These are phyloP conservation scores for Artemia sinica DNA, from an alignment of 2,888 invertebrate species.

Conservation along the genomic window DNA sequence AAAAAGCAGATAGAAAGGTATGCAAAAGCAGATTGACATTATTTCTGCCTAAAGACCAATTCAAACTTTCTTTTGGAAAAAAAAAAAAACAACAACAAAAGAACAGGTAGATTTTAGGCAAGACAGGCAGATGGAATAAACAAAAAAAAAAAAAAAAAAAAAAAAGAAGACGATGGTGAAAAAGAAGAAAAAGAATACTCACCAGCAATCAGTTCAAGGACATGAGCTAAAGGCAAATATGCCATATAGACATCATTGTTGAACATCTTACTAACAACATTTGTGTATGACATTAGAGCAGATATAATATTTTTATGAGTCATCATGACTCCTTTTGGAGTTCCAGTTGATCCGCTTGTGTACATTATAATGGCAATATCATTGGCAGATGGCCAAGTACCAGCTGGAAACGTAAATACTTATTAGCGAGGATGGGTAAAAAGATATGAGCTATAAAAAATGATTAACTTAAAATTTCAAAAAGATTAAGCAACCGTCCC, in stretches of 20 bases:
- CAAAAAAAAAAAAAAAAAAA: neutral
- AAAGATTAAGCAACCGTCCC: no score
- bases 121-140: neutral
- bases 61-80: neutral
- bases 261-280: conserved; percentile 19
- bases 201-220: conserved; percentile 82
- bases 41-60: neutral
- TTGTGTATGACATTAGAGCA: conserved; percentile 48
- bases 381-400: conserved; percentile 43
- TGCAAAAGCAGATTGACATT: conserved; percentile 15
- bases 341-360: conserved; percentile 89
- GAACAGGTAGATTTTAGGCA: conserved; percentile 8
- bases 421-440: no score
- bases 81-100: neutral
- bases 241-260: conserved; percentile 64
- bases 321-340: conserved; percentile 69
- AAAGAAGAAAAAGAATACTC: conserved; percentile 23
- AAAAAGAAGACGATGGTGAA: neutral
- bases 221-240: conserved; percentile 90
- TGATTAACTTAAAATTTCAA: no score
- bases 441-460: no score
- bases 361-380: conserved; percentile 97
- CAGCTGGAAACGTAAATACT: conserved; percentile 34
- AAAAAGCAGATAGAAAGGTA: neutral
- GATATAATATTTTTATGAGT: conserved; percentile 64